phyloP scores from a whole-genome alignment of 2,113 vertebrate genomes.

The Tympanuchus pallidicinctus region DNA sequence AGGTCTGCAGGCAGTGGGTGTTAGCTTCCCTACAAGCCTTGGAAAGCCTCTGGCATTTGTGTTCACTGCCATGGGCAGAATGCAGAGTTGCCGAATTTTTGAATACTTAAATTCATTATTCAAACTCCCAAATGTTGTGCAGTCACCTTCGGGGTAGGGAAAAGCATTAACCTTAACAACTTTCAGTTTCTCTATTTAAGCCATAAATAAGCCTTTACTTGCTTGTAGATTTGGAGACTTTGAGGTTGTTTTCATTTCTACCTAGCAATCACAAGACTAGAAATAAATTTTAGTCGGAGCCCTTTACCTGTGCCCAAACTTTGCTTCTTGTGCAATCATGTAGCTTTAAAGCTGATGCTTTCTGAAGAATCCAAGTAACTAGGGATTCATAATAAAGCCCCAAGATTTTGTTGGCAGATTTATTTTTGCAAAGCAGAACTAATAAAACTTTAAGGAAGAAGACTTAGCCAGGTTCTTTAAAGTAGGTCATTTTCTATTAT shows the following conservation, averaged over 20 bases:
- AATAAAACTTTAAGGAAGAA: constrained; percentile 59
- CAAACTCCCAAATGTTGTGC: background rate
- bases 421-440: constrained; percentile 17
- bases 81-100: constrained; percentile 8
- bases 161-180: background rate
- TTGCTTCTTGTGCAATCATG: background rate
- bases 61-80: background rate
- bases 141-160: background rate
- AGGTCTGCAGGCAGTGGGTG: background rate
- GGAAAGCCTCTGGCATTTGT: background rate
- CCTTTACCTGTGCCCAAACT: background rate
- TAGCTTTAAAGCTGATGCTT: constrained; percentile 30
- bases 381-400: constrained; percentile 7
- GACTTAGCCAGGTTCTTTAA: constrained; percentile 34
- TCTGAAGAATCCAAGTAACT: constrained; percentile 35
- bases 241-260: background rate
- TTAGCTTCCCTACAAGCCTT: constrained; percentile 1
- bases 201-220: background rate
- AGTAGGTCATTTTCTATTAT: constrained; percentile 28
- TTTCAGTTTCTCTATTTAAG: constrained; percentile 5
- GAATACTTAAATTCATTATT: background rate
- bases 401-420: constrained; percentile 41
- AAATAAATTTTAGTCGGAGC: background rate
- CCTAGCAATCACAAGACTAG: background rate
- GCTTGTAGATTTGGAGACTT: background rate